Evolutionary conservation across 2,113 vertebrate species (phyloP), one percentile per base, ranked within the genome.

Genomic region (Phalacrocorax aristotelis): DNA sequence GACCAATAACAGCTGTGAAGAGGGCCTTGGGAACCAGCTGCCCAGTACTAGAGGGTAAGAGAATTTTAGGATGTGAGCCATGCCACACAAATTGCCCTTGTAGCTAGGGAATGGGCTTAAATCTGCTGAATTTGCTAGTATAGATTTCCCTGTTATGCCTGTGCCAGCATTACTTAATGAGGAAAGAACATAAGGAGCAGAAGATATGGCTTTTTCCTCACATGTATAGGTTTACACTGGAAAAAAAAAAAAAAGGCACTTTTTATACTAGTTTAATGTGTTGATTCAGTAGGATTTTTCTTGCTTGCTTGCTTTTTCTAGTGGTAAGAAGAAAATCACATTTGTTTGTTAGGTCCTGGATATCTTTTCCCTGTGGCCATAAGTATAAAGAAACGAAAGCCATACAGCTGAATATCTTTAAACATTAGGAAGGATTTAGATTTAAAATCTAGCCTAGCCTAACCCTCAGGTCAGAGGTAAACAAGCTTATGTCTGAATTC

Each of bases 1-100:
- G 29, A 29, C 18, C 19, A 49, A 29, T 0, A 2, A 23, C 22
- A 0, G 1, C 36, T 77, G 58, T 62, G 82, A 54, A 62, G 27
- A 75, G 48, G 27, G 5, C 10, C 57, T 60, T 51, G 58, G 76
- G 48, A 89, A 58, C 54, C 4, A n/a, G 27, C 26, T 70, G 25
- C n/a, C 62, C 32, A n/a, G 11, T n/a, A 15, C 0, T 72, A 32
- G 17, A 54, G 20, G 2, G 8, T 10, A 42, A 68, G 29, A 58
- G 52, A 46, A 62, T 55, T 71, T 68, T 60, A 82, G 32, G 61
- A 40, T 20, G 23, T 13, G 15, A 71, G 5, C 19, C 52, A 46
- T 48, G 19, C 18, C 16, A 36, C 10, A 60, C 12, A 42, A 51
- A n/a, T 71, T 54, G 2, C 10, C 7, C 15, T 25, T 71, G 26